Evolutionary conservation across 2,113 vertebrate genomes (phyloP).

Genomic region (Orientallactaga bullata): DNA sequence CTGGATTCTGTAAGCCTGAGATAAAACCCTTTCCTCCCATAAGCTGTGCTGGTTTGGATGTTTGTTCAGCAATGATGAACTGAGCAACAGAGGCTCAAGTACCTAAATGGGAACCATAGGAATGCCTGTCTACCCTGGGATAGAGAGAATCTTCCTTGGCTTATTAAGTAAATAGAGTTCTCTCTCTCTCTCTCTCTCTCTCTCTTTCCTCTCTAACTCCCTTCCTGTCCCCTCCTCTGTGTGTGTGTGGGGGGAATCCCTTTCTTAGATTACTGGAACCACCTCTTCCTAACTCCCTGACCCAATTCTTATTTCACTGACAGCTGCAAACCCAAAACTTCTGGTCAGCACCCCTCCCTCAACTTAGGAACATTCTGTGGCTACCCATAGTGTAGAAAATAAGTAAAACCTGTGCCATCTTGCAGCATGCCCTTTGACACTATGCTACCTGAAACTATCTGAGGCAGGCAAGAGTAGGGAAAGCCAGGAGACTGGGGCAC

Average conservation of each 20-base stretch:
- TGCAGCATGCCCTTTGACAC: neutral
- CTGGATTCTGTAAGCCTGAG: too few species aligned
- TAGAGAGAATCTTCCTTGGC: neutral
- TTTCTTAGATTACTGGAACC: neutral
- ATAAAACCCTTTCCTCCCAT: too few species aligned
- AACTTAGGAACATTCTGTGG: neutral
- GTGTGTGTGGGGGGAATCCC: neutral
- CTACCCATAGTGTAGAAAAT: neutral
- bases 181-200: neutral
- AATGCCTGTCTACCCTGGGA: neutral
- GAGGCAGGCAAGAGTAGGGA: too few species aligned
- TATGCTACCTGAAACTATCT: neutral
- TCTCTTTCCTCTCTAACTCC: neutral
- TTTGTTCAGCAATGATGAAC: too few species aligned
- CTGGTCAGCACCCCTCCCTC: neutral
- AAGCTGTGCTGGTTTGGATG: too few species aligned
- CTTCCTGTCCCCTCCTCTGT: too few species aligned
- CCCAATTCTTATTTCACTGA: neutral
- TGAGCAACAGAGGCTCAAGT: too few species aligned
- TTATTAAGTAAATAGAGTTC: neutral
- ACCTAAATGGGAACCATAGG: neutral
- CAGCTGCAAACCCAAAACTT: constrained; percentile 12
- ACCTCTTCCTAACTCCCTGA: neutral
- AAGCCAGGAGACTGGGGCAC: too few species aligned
- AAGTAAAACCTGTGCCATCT: neutral